Evolutionary conservation across 2,888 invertebrate genomes (phyloP).

Genomic region (Pinctada fucata): DNA sequence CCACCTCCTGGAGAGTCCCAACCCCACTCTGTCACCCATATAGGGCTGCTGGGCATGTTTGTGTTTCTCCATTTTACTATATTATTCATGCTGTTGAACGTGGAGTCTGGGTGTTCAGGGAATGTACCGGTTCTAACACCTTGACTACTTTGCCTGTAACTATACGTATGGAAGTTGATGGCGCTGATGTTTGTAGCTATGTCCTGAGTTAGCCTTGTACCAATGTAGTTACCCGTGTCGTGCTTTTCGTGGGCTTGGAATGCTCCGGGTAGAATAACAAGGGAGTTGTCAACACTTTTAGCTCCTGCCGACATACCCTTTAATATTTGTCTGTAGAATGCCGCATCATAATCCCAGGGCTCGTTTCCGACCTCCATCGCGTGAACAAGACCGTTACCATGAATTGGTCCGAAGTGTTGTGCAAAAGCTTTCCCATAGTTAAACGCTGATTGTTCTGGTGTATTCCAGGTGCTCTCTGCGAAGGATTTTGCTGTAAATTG

Average conservation of each 20-base stretch:
- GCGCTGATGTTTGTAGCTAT: constrained; percentile 50
- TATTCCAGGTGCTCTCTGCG: constrained; percentile 52
- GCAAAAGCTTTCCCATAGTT: constrained; percentile 58
- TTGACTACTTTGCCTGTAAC: constrained; percentile 46
- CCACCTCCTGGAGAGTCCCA: constrained; percentile 59
- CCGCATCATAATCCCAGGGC: constrained; percentile 62
- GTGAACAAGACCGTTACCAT: constrained; percentile 52
- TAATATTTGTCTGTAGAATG: constrained; percentile 54
- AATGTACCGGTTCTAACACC: constrained; percentile 53
- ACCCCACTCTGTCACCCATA: constrained; percentile 68
- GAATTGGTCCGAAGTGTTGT: constrained; percentile 56
- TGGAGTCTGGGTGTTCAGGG: constrained; percentile 57
- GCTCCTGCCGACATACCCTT: constrained; percentile 58
- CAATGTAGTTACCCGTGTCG: constrained; percentile 57
- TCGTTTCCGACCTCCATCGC: constrained; percentile 64
- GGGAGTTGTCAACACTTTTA: constrained; percentile 45
- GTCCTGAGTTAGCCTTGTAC: constrained; percentile 52
- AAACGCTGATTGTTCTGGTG: constrained; percentile 47
- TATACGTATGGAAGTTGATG: constrained; percentile 60
- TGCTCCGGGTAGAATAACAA: constrained; percentile 56
- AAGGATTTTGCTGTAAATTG: constrained; percentile 58
- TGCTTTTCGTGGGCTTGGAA: constrained; percentile 61
- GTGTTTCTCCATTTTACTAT: constrained; percentile 57
- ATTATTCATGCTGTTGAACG: constrained; percentile 55
- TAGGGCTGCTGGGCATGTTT: constrained; percentile 53